Evolutionary conservation across 2,888 invertebrate species (phyloP), one percentile per base, ranked within the genome.

Genomic region (Uropetala carovei): DNA sequence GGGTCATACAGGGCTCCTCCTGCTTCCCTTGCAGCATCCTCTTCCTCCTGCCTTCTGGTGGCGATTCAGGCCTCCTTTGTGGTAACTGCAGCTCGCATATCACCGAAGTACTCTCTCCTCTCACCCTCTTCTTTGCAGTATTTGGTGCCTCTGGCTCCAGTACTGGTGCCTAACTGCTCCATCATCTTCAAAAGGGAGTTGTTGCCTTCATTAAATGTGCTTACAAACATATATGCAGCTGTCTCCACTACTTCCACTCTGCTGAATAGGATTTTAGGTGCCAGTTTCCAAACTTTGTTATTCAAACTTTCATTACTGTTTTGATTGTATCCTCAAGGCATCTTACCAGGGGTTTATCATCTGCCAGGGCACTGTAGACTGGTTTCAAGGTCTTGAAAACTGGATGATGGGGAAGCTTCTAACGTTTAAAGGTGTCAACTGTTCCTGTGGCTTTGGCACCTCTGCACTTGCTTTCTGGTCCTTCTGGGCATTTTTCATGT

Each of bases 401-500:
- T 68, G 68, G 68, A 22, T 16, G n/a, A n/a, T n/a, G n/a, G n/a
- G n/a, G n/a, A n/a, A n/a, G n/a, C n/a, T n/a, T n/a, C n/a, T 22
- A 13, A 60, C 16, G 60, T 16, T 60, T 60, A 16, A 60, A 60
- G 60, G 10, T 16, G 11, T 68, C 68, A 10, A n/a, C 18, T n/a
- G 16, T 68, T 68, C 57, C 22, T 18, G 89, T 16, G 27, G 85
- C n/a, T n/a, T n/a, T n/a, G n/a, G n/a, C 43, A 30, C 22, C 30
- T n/a, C 92, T 92, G 59, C 58, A 93, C 43, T 75, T 89, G 84
- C 93, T 92, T n/a, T 92, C 92, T 2, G 14, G 30, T n/a, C 89
- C 93, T 43, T 83, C 92, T 13, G 93, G 93, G 64, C 93, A 92
- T 27, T 93, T 83, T 18, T 84, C 82, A 86, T 93, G 93, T 22